Percentiles rank a stretch among this genome's conserved stretches.
phyloP scores from a whole-genome alignment of 2,797 vertebrate genomes.

The Gymnothorax javanicus region DNA sequence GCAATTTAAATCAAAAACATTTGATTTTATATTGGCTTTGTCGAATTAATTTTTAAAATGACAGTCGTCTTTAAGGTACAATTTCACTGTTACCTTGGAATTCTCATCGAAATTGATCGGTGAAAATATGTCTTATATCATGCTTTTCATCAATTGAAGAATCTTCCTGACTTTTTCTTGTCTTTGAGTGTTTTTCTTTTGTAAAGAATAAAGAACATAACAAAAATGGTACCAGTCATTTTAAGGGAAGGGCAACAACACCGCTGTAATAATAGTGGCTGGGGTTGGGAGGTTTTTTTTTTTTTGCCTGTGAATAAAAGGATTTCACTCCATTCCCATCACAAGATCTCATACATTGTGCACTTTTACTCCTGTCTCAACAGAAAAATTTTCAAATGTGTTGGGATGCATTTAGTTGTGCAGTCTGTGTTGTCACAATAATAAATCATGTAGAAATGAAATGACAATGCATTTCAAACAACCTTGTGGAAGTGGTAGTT shows the following conservation, averaged over 20 bases:
- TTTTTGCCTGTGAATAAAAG: not conserved
- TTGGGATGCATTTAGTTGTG: not conserved
- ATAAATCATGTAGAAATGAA: not conserved
- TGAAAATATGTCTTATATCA: not conserved
- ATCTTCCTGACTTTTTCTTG: not conserved
- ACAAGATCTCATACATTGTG: not conserved
- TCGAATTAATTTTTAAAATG: not conserved
- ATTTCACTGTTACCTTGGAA: not conserved
- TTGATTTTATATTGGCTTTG: not conserved
- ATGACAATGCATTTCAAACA: not conserved
- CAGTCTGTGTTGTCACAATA: not conserved
- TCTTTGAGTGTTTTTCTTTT: not conserved
- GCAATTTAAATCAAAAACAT: not conserved
- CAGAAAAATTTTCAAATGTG: not conserved
- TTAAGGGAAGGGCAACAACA: not conserved
- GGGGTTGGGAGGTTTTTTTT: not conserved
- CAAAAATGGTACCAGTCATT: not conserved
- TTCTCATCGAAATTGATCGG: not conserved
- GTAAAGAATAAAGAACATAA: not conserved
- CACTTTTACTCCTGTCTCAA: not conserved
- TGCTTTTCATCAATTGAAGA: not conserved
- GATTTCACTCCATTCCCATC: not conserved
- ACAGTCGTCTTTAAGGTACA: not conserved
- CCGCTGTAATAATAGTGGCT: not conserved
- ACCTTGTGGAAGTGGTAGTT: not conserved